Conservation (phyloP, 1,140 invertebrate genomes). For the Tetramorium simillimum region DNA sequence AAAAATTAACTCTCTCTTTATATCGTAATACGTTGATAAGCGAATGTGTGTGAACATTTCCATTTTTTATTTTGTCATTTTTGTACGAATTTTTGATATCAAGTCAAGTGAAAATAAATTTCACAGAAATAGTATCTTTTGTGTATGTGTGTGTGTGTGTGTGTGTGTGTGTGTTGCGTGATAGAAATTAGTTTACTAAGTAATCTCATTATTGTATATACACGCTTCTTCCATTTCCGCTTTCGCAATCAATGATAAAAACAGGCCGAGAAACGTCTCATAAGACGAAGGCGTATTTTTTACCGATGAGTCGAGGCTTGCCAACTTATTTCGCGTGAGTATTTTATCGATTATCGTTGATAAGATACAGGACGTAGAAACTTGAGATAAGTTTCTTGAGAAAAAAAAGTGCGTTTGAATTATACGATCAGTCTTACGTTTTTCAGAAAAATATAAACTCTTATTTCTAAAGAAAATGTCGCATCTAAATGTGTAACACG, state of each 20-base stretch:
- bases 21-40: not conserved
- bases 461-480: not conserved
- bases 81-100: not conserved
- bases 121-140: not conserved
- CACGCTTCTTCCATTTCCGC: not conserved
- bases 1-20: not conserved
- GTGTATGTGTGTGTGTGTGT: not conserved
- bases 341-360: conserved; percentile 8
- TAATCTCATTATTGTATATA: conserved; percentile 10
- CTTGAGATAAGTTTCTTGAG: not conserved
- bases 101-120: not conserved
- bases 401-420: not conserved
- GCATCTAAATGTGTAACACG: not conserved
- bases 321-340: conserved; percentile 25
- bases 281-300: conserved; percentile 1
- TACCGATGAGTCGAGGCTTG: conserved; percentile 18
- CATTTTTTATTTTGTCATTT: not conserved
- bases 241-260: conserved; percentile 1
- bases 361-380: not conserved
- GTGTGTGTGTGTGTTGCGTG: not conserved
- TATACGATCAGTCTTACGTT: not conserved
- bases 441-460: not conserved
- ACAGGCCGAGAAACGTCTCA: not conserved
- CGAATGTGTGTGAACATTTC: not conserved
- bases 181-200: not conserved